phyloP scores from a whole-genome alignment of 2,888 invertebrate species.

The Eupelmus urozonus region DNA sequence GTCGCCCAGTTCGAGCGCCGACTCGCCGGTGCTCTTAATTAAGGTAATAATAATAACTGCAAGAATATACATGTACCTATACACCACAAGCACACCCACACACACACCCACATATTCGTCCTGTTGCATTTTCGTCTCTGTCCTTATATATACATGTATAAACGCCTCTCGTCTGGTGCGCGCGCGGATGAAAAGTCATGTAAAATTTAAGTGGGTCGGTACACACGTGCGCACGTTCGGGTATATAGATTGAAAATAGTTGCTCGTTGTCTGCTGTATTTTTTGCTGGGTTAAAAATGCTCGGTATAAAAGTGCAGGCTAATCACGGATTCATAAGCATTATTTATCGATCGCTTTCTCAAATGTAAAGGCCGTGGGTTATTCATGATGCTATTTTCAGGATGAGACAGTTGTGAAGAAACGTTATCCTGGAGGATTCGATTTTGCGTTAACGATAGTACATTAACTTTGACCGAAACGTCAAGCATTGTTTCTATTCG shows the following conservation, averaged over 20 bases:
- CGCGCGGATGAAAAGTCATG: constrained; percentile 6
- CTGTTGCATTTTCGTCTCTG: constrained; percentile 24
- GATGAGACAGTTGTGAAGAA: no score
- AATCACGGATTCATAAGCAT: no score
- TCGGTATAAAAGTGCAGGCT: no score
- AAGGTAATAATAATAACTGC: constrained; percentile 16
- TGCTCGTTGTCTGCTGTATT: constrained; percentile 1
- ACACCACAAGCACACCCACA: neutral
- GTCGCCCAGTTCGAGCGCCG: constrained; percentile 21
- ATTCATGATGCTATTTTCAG: no score
- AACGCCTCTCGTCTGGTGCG: neutral
- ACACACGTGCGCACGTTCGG: neutral
- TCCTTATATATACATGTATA: neutral
- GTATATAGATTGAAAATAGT: constrained; percentile 32
- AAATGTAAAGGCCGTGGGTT: no score
- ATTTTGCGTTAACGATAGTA: no score
- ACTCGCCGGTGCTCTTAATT: constrained; percentile 19
- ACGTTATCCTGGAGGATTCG: no score
- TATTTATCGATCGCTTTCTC: no score
- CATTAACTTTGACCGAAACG: no score
- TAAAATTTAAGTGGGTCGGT: constrained; percentile 26
- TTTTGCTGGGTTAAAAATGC: neutral
- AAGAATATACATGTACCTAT: neutral
- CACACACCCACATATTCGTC: constrained; percentile 4
- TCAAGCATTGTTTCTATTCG: no score